phyloP scores from a whole-genome alignment of 1,140 invertebrate species.

The Aphidius ervi region DNA sequence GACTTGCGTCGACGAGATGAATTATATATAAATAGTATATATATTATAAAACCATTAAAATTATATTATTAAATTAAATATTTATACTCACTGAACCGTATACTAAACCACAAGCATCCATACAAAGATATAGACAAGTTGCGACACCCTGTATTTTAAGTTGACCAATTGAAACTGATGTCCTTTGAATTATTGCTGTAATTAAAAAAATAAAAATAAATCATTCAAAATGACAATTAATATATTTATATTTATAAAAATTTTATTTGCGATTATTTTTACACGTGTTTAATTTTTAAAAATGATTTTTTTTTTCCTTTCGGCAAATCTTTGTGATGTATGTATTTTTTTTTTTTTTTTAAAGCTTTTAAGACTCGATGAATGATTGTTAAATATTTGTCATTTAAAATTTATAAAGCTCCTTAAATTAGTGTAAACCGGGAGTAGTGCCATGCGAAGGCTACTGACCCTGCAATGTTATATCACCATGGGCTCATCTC shows the following conservation, averaged over 20 bases:
- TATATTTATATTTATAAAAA: too few species aligned
- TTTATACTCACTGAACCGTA: slow-evolving; percentile 75
- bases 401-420: neutral
- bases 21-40: neutral
- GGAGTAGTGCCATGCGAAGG: slow-evolving; percentile 21
- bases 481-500: slow-evolving; percentile 25
- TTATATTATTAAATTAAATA: slow-evolving; percentile 3
- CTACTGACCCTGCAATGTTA: slow-evolving; percentile 29
- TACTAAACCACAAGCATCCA: slow-evolving; percentile 76
- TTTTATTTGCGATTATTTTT: too few species aligned
- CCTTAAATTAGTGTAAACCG: slow-evolving; percentile 1
- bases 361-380: too few species aligned
- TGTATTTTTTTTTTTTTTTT: too few species aligned
- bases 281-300: too few species aligned
- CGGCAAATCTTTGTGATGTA: too few species aligned
- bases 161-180: slow-evolving; percentile 70
- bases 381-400: too few species aligned
- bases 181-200: slow-evolving; percentile 79
- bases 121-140: slow-evolving; percentile 78
- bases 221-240: too few species aligned
- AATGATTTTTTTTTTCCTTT: too few species aligned
- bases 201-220: slow-evolving; percentile 37
- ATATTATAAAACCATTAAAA: slow-evolving; percentile 8
- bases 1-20: too few species aligned
- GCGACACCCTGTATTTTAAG: slow-evolving; percentile 78